Conservation (phyloP, 1,140 invertebrate species). For the Alviniconcha marisindica region DNA sequence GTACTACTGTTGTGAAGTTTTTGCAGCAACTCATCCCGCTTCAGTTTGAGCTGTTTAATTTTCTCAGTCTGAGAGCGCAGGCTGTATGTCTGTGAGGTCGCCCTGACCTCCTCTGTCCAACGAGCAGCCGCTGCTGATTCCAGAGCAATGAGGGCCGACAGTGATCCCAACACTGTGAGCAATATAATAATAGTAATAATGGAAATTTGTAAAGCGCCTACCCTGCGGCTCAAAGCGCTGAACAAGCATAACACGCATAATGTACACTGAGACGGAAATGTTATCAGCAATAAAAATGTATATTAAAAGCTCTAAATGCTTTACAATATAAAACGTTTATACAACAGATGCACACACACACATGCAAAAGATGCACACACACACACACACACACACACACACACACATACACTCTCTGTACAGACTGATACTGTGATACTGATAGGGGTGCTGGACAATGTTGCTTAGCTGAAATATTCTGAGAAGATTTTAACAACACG, state of each 20-base stretch:
- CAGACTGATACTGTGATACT: no score
- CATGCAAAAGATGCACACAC: no score
- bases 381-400: no score
- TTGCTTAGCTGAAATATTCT: no score
- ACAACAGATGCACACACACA: background rate
- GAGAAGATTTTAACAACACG: no score
- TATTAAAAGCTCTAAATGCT: background rate
- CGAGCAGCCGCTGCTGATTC: background rate
- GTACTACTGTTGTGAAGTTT: background rate
- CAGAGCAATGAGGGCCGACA: slow-evolving; percentile 25
- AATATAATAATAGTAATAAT: background rate
- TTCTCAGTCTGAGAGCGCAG: background rate
- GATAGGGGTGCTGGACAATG: no score
- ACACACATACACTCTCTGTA: no score
- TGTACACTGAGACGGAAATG: background rate
- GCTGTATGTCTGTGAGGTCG: background rate
- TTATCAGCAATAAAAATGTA: background rate
- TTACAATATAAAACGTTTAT: background rate
- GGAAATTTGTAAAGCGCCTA: background rate
- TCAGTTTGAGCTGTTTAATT: background rate
- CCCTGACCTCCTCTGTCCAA: background rate
- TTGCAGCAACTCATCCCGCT: slow-evolving; percentile 14
- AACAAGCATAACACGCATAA: background rate
- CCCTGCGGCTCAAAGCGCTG: background rate
- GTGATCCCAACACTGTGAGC: slow-evolving; percentile 25